phyloP scores from a whole-genome alignment of 2,797 vertebrate genomes.

The Gorsachius magnificus region DNA sequence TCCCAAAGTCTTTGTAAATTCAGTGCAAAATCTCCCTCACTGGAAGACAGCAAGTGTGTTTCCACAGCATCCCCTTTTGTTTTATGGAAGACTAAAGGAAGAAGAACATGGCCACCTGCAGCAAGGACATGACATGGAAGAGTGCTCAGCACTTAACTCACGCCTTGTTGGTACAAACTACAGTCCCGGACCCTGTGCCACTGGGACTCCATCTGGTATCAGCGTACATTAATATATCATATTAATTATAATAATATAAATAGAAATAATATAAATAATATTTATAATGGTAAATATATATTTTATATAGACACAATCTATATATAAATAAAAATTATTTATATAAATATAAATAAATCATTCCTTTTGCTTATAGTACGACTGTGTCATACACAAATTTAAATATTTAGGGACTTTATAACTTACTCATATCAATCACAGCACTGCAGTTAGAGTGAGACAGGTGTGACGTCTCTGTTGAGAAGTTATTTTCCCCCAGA shows the following conservation, averaged over 20 bases:
- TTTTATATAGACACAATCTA: too few relatives aligned
- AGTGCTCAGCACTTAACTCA: neutral
- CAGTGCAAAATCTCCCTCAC: rapidly evolving
- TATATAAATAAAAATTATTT: too few relatives aligned
- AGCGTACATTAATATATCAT: neutral
- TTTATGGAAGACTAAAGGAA: neutral
- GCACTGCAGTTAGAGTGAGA: neutral
- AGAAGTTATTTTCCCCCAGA: neutral
- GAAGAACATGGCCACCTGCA: neutral
- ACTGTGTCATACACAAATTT: neutral
- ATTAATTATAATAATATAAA: too few relatives aligned
- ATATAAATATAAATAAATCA: neutral
- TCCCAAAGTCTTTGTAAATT: neutral
- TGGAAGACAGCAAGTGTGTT: neutral
- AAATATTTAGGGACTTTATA: neutral
- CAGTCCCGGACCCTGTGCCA: neutral
- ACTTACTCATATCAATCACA: neutral
- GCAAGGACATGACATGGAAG: neutral
- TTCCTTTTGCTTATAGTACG: neutral
- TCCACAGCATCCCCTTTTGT: neutral
- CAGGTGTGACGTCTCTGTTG: neutral
- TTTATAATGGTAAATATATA: too few relatives aligned
- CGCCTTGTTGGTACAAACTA: neutral
- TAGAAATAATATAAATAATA: too few relatives aligned
- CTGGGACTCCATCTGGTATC: neutral